A percentile compares a stretch with the other conserved stretches of the same genome.
Evolutionary conservation across 2,888 invertebrate species (phyloP).

Genomic region (Prosapia bicincta): DNA sequence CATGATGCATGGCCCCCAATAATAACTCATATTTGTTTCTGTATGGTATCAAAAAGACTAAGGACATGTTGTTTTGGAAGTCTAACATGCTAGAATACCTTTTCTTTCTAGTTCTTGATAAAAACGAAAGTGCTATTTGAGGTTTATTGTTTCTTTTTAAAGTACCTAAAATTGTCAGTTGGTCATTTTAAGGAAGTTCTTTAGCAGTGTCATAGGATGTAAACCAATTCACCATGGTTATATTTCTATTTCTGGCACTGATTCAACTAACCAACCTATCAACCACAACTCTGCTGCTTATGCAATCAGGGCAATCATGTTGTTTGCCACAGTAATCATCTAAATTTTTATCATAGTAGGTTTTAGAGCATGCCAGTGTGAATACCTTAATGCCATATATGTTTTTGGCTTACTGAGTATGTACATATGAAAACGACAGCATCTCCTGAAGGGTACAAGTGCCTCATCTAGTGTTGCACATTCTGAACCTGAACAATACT

Average conservation of each 20-base stretch:
- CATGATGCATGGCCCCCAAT: constrained; percentile 30
- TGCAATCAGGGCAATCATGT: no score
- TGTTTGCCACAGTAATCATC: not conserved
- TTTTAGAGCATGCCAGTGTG: not conserved
- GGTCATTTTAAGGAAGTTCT: no score
- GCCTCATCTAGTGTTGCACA: not conserved
- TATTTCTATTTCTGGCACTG: no score
- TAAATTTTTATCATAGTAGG: not conserved
- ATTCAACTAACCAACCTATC: no score
- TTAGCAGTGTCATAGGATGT: no score
- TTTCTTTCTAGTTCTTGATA: not conserved
- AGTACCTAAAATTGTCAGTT: not conserved
- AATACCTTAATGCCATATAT: not conserved
- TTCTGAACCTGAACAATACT: no score
- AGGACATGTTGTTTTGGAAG: constrained; percentile 27
- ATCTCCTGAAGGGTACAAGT: not conserved
- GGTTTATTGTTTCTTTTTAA: not conserved
- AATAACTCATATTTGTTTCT: constrained; percentile 26
- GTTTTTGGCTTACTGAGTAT: not conserved
- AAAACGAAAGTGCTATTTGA: not conserved
- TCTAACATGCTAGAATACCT: constrained; percentile 14
- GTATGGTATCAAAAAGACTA: constrained; percentile 30
- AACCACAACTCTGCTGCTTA: no score
- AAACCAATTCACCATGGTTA: no score
- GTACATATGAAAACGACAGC: constrained; percentile 11